These are phyloP conservation scores for Urocitellus parryii DNA, from an alignment of 2,113 vertebrate species.

Conservation along the genomic window DNA sequence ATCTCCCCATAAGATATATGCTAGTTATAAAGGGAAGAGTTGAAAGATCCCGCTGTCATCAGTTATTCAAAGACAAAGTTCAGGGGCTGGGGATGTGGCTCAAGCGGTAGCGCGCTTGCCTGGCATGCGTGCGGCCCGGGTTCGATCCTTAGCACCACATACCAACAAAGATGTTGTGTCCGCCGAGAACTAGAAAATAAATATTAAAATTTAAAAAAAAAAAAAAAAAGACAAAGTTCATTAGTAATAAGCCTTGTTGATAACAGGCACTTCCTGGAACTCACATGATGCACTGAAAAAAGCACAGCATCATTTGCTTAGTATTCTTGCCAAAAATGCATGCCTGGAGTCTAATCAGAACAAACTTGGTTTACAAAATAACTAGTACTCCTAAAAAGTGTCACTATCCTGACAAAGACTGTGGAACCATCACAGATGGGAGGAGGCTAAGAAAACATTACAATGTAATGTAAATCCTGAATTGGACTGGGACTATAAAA, in stretches of 20 bases:
- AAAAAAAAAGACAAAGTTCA: too few species aligned
- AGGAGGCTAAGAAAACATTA: background rate
- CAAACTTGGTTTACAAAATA: background rate
- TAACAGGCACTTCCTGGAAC: background rate
- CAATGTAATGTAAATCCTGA: background rate
- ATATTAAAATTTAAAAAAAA: too few species aligned
- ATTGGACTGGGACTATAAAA: background rate
- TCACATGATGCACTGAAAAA: background rate
- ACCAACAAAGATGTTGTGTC: too few species aligned
- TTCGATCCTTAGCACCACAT: too few species aligned
- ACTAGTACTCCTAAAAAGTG: background rate
- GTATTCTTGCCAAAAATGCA: slow-evolving; percentile 21
- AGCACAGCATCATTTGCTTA: background rate
- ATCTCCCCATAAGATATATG: background rate
- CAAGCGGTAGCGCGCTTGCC: too few species aligned
- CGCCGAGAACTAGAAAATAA: too few species aligned
- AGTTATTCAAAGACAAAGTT: background rate
- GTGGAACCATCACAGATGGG: background rate
- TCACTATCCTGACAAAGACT: background rate
- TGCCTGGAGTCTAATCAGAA: background rate
- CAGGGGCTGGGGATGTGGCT: too few species aligned
- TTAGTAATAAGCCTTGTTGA: background rate
- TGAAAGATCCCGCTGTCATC: background rate
- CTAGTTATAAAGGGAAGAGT: background rate
- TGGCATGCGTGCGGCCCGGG: too few species aligned